phyloP scores from a whole-genome alignment of 2,888 invertebrate species.

The Syrphus vitripennis region DNA sequence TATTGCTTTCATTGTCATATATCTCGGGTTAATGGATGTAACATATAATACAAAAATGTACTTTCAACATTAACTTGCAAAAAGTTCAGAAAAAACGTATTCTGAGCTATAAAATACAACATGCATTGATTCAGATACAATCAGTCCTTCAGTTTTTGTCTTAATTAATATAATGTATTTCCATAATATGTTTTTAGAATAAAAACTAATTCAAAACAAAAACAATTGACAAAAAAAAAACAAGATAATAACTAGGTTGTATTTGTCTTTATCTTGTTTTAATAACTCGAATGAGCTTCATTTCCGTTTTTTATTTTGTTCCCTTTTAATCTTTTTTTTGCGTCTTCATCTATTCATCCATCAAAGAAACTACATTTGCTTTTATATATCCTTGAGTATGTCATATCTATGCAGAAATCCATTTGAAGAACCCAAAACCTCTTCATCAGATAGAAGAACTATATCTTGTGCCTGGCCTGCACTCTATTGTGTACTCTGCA shows the following conservation, averaged over 20 bases:
- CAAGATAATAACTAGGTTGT: conserved; percentile 9
- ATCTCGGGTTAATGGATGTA: too few species aligned
- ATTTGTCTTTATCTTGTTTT: not conserved
- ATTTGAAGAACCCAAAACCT: conserved; percentile 13
- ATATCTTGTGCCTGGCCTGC: not conserved
- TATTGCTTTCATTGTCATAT: too few species aligned
- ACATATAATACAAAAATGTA: too few species aligned
- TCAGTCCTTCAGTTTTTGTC: not conserved
- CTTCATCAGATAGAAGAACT: not conserved
- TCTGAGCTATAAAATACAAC: too few species aligned
- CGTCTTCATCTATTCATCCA: not conserved
- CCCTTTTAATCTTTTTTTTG: not conserved
- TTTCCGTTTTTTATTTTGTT: not conserved
- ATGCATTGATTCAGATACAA: not conserved
- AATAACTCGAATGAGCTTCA: not conserved
- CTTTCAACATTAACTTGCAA: too few species aligned
- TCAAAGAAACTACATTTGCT: conserved; percentile 10
- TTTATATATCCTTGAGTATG: conserved; percentile 21
- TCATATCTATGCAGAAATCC: conserved; percentile 37
- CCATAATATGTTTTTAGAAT: not conserved
- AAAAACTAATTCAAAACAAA: not conserved
- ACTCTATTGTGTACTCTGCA: not conserved
- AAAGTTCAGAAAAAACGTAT: too few species aligned
- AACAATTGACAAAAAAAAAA: not conserved
- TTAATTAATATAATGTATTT: not conserved